Evolutionary conservation across 2,113 vertebrate genomes (phyloP).

Genomic region (Emydura subglobosa): DNA sequence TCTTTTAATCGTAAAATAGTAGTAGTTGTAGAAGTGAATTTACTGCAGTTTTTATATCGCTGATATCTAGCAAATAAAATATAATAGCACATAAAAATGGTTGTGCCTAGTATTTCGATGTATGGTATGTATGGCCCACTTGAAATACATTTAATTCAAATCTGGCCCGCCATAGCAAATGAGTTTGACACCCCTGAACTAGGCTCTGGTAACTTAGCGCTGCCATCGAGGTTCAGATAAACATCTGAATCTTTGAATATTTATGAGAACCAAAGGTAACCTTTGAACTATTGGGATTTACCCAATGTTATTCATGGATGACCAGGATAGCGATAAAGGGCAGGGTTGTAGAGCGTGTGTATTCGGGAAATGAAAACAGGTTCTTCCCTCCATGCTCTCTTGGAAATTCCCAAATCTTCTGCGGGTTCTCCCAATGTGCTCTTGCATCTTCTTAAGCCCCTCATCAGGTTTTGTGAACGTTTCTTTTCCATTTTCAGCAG

Average conservation of each 20-base stretch:
- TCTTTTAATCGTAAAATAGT: too few relatives aligned
- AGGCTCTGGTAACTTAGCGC: neutral
- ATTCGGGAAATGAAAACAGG: neutral
- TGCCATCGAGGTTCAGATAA: neutral
- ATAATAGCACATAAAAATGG: too few relatives aligned
- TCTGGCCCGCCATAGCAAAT: too few relatives aligned
- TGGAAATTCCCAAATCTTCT: neutral
- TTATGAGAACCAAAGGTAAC: neutral
- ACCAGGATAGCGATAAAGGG: neutral
- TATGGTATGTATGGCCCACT: too few relatives aligned
- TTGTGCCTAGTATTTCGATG: too few relatives aligned
- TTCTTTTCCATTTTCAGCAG: slow-evolving; percentile 60
- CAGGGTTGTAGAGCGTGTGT: too few relatives aligned
- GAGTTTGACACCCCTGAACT: too few relatives aligned
- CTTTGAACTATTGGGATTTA: neutral
- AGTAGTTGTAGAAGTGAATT: too few relatives aligned
- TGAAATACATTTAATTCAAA: too few relatives aligned
- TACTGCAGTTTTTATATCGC: too few relatives aligned
- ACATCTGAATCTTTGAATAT: neutral
- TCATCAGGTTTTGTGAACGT: neutral
- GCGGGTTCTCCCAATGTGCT: neutral
- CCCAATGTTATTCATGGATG: neutral
- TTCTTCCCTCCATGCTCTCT: neutral
- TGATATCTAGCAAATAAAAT: too few relatives aligned
- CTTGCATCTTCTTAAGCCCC: neutral